phyloP scores from a whole-genome alignment of 2,113 vertebrate genomes.

The Rhodinocichla rosea region DNA sequence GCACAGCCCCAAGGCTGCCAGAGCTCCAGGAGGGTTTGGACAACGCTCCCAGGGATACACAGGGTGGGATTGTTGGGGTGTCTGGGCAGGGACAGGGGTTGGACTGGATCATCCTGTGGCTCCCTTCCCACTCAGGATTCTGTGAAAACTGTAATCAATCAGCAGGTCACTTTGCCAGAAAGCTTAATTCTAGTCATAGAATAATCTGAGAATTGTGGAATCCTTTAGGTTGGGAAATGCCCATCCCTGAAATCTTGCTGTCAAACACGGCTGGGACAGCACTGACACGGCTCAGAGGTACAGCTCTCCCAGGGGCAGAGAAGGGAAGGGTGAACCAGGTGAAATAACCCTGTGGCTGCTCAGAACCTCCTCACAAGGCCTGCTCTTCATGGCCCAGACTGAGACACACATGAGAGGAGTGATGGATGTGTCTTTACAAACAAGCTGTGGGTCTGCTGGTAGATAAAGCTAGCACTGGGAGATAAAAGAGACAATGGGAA shows the following conservation, averaged over 20 bases:
- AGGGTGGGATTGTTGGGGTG: not conserved
- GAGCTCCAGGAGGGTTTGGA: not conserved
- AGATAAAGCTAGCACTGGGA: too few species aligned
- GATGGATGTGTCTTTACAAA: too few species aligned
- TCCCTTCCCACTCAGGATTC: not conserved
- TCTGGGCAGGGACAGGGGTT: accelerated
- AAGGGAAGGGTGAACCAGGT: not conserved
- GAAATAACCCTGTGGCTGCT: not conserved
- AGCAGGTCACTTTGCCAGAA: not conserved
- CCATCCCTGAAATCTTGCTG: not conserved
- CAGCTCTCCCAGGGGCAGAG: not conserved
- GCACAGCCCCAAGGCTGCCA: not conserved
- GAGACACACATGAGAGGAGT: too few species aligned
- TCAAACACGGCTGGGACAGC: not conserved
- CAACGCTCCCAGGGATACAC: accelerated
- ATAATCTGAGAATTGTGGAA: too few species aligned
- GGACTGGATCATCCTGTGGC: accelerated
- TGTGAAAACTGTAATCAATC: not conserved
- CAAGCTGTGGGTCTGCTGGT: too few species aligned
- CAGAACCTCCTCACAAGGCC: not conserved
- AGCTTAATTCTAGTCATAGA: too few species aligned
- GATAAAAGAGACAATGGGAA: not conserved
- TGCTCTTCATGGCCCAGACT: not conserved
- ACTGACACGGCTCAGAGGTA: not conserved
- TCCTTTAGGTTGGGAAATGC: not conserved